Evolutionary conservation across 53 echinoderm and acorn worm species (phyloP).

Genomic region (Arbacia lixula): DNA sequence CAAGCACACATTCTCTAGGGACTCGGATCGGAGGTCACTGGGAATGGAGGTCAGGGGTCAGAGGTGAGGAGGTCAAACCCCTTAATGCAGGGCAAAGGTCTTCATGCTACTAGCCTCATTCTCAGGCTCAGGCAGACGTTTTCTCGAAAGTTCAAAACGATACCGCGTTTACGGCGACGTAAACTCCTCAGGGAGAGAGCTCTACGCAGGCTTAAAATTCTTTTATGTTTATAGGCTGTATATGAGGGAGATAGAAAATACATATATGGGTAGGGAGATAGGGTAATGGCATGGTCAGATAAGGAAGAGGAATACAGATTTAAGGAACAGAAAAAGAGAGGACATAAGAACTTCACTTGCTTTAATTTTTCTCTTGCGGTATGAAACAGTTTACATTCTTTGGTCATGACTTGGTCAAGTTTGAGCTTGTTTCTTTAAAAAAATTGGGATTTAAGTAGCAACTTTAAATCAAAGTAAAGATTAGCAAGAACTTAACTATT

Average conservation of each 20-base stretch:
- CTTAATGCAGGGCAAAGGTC: slow-evolving; percentile 38
- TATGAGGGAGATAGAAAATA: background rate
- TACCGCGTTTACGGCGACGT: background rate
- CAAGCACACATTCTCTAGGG: slow-evolving; percentile 51
- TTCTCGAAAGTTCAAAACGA: slow-evolving; percentile 12
- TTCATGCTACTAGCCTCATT: slow-evolving; percentile 38
- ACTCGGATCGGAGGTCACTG: slow-evolving; percentile 39
- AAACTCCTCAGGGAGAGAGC: background rate
- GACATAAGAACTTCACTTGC: too few relatives aligned
- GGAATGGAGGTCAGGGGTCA: slow-evolving; percentile 57
- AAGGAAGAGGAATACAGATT: too few relatives aligned
- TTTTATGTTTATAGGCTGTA: background rate
- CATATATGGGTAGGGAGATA: too few relatives aligned
- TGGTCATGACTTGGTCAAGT: too few relatives aligned
- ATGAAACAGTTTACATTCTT: too few relatives aligned
- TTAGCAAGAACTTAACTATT: too few relatives aligned
- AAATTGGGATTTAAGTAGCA: too few relatives aligned
- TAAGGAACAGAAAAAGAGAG: too few relatives aligned
- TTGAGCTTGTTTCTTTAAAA: too few relatives aligned
- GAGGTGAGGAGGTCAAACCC: slow-evolving; percentile 39
- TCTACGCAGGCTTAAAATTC: slow-evolving; percentile 22
- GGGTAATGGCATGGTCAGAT: too few relatives aligned
- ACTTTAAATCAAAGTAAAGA: too few relatives aligned
- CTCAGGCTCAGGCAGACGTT: slow-evolving; percentile 31
- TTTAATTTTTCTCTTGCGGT: too few relatives aligned